Percentiles rank a stretch among this genome's conserved stretches.
phyloP scores from a whole-genome alignment of 2,113 vertebrate species.

The Siniperca knerii region DNA sequence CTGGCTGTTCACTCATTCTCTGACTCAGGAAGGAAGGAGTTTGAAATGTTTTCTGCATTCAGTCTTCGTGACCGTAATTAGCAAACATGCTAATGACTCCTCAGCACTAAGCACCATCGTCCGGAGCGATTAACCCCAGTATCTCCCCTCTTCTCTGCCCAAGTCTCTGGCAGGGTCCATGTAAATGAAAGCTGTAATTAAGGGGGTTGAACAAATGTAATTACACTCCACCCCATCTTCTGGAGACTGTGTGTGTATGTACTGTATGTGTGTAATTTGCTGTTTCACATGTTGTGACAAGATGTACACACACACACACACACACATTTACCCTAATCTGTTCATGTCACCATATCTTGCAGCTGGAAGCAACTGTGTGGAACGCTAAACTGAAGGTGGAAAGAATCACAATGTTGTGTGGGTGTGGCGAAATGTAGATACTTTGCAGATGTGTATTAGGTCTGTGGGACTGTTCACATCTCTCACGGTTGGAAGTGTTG shows the following conservation, averaged over 20 bases:
- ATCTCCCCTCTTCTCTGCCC: constrained; percentile 44
- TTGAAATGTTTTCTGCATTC: constrained; percentile 49
- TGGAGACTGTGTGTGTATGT: neutral
- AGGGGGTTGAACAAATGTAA: constrained; percentile 72
- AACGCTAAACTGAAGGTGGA: constrained; percentile 29
- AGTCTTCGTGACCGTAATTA: constrained; percentile 71
- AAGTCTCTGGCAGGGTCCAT: constrained; percentile 42
- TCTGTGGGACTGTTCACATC: constrained; percentile 1
- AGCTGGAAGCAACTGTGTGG: constrained; percentile 29
- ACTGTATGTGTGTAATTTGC: constrained; percentile 21
- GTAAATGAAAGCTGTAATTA: constrained; percentile 80
- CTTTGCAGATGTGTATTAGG: constrained; percentile 26
- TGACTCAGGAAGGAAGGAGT: constrained; percentile 38
- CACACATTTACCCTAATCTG: constrained; percentile 25
- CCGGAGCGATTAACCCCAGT: constrained; percentile 76
- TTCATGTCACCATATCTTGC: constrained; percentile 47
- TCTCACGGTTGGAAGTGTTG: neutral
- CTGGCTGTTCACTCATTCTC: constrained; percentile 35
- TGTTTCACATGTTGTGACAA: constrained; percentile 15
- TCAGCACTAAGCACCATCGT: constrained; percentile 59
- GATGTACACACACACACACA: neutral
- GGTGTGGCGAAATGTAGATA: constrained; percentile 21
- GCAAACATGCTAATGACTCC: constrained; percentile 75
- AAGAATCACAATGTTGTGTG: constrained; percentile 24
- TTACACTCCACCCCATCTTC: constrained; percentile 57